Evolutionary conservation across 2,797 vertebrate species (phyloP).

Genomic region (Cryptoblepharus egeriae): DNA sequence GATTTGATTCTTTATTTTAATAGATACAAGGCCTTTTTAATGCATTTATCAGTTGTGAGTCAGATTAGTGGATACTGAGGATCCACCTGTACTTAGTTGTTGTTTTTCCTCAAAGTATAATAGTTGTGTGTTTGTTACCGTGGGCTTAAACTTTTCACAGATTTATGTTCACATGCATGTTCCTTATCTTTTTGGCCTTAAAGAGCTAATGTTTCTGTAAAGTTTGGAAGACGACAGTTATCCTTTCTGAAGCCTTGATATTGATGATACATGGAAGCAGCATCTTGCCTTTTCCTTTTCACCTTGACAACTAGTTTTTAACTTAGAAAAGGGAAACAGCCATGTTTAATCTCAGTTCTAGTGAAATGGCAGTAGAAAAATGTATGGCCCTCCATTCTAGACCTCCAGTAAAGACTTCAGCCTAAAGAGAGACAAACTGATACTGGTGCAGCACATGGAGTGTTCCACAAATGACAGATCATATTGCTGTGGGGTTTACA

Average conservation of each 20-base stretch:
- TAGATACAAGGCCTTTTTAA: too few relatives aligned
- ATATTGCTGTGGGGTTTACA: background rate
- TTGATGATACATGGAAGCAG: background rate
- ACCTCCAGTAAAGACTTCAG: background rate
- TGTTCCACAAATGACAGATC: background rate
- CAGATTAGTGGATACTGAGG: too few relatives aligned
- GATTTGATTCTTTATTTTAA: too few relatives aligned
- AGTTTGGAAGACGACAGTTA: background rate
- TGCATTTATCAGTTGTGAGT: too few relatives aligned
- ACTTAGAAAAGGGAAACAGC: background rate
- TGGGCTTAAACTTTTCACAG: background rate
- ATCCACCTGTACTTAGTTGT: background rate
- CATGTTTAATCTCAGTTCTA: background rate
- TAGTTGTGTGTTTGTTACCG: too few relatives aligned
- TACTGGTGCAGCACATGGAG: too few relatives aligned
- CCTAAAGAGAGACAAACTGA: background rate
- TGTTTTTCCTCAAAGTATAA: background rate
- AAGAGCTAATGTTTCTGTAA: background rate
- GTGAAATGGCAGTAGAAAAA: background rate
- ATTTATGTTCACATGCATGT: background rate
- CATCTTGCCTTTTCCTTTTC: background rate
- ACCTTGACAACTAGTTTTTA: background rate
- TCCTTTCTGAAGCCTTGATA: background rate
- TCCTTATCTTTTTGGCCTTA: background rate
- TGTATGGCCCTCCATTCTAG: background rate